Base-by-base conservation (phyloP, 2,888 invertebrate species). In the Ichneumon xanthorius region DNA sequence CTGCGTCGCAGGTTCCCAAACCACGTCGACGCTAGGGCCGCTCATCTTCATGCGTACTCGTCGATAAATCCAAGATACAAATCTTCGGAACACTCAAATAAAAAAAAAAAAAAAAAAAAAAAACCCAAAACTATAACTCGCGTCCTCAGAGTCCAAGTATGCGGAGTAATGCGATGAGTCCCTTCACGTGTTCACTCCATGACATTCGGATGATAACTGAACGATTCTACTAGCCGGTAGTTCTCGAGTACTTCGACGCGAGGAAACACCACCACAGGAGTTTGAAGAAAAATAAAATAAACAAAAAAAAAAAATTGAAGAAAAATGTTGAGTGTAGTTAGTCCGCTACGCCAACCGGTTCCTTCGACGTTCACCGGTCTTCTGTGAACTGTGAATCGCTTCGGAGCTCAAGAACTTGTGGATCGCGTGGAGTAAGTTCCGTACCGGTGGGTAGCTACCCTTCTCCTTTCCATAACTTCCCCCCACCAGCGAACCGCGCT, bases 1-100 rank as follows among this genome's bases (percentile, higher is more conserved):
- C 85, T 95, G 93, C 67, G 94, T 91, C 82, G 93, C 90, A 26
- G 93, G 91, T 48, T 94, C 94, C 93, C 92, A 94, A 89, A 92
- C 94, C 90, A 89, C 93, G 88, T 91, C 94, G 91, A 90, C 93
- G 92, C 89, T 92, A 73, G 89, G 89, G 63, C 91, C 91, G 88
- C 88, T 93, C 93, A 93, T 93, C 83, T 83, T 90, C 83, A 84
- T 87, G 78, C 84, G 84, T 85, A 16, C 33, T 72, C 71, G 80
- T 45, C 73, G 78, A 86, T 82, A 67, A 73, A 45, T 73, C 78
- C 70, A 80, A 58, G 50, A 55, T 63, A 16, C 26, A 11, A 71
- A 72, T 67, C 72, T 76, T 58, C 58, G 30, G 33, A 2, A 1
- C 85, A 85, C 85, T 81, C 53, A 37, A 33, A 63, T 33, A 37